These are phyloP conservation scores for Petrolisthes cinctipes DNA, from an alignment of 2,888 invertebrate species.

Conservation along the genomic window DNA sequence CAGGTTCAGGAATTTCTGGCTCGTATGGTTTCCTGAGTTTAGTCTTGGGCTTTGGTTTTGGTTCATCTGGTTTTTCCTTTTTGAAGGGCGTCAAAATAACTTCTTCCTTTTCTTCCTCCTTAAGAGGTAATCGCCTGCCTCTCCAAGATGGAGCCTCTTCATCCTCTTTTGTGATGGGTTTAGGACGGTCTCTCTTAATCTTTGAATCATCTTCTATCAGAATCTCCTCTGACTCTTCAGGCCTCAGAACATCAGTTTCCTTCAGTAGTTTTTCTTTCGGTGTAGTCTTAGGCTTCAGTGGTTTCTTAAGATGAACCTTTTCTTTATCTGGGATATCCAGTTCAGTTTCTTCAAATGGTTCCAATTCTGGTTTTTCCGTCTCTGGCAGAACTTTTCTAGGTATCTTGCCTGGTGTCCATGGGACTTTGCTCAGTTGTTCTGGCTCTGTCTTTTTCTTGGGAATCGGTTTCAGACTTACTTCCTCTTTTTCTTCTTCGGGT, in stretches of 20 bases:
- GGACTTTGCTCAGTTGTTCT: constrained; percentile 23
- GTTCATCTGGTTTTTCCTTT: constrained; percentile 42
- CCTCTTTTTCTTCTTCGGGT: constrained; percentile 43
- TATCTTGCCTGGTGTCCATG: constrained; percentile 30
- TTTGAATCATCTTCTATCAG: background rate
- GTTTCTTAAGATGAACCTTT: constrained; percentile 13
- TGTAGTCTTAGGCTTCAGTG: constrained; percentile 24
- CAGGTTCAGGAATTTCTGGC: constrained; percentile 32
- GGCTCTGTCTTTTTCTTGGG: constrained; percentile 46
- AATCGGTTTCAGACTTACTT: constrained; percentile 49
- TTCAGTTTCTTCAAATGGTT: constrained; percentile 39
- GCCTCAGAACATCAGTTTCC: constrained; percentile 12
- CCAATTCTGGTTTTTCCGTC: constrained; percentile 28
- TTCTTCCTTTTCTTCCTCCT: constrained; percentile 43
- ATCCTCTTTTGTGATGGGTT: constrained; percentile 38
- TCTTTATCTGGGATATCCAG: constrained; percentile 30
- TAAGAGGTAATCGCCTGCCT: constrained; percentile 28
- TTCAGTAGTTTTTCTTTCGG: constrained; percentile 22
- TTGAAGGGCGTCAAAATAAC: constrained; percentile 41
- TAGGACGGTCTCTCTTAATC: constrained; percentile 5
- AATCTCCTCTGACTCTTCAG: constrained; percentile 21
- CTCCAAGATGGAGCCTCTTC: constrained; percentile 41
- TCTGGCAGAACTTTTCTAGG: constrained; percentile 37
- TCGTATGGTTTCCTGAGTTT: constrained; percentile 45
- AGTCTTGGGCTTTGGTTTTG: constrained; percentile 32